Evolutionary conservation across 2,113 vertebrate genomes (phyloP).

Genomic region (Saguinus imperator): DNA sequence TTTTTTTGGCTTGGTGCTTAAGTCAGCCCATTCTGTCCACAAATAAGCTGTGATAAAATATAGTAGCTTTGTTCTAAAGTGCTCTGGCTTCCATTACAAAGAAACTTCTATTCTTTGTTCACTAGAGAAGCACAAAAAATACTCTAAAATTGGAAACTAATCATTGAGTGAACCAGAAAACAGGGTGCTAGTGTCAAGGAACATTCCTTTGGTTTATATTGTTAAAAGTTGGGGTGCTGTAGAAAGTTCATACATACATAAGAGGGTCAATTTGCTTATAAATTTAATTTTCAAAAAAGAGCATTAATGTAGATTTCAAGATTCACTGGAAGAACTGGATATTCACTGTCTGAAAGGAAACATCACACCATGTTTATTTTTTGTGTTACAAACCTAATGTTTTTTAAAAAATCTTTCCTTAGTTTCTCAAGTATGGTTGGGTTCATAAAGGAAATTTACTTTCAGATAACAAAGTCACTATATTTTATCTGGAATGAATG

Average conservation of each 20-base stretch:
- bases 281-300: constrained; percentile 70
- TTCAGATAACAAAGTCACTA: constrained; percentile 75
- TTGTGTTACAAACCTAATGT: constrained; percentile 78
- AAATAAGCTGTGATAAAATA: constrained; percentile 30
- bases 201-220: neutral
- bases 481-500: constrained; percentile 76
- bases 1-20: neutral
- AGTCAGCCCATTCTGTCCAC: constrained; percentile 14
- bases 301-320: constrained; percentile 74
- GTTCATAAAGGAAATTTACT: constrained; percentile 78
- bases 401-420: constrained; percentile 73
- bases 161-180: constrained; percentile 57
- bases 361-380: constrained; percentile 82
- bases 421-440: constrained; percentile 74
- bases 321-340: constrained; percentile 78
- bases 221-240: neutral
- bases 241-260: neutral
- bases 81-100: constrained; percentile 64
- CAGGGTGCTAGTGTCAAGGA: constrained; percentile 45
- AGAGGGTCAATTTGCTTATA: neutral
- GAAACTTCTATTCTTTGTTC: constrained; percentile 61
- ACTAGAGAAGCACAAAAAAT: constrained; percentile 66
- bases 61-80: constrained; percentile 53
- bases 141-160: constrained; percentile 55
- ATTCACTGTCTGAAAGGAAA: constrained; percentile 81